These are phyloP conservation scores for Apis dorsata DNA, from an alignment of 1,140 invertebrate species.

Conservation along the genomic window DNA sequence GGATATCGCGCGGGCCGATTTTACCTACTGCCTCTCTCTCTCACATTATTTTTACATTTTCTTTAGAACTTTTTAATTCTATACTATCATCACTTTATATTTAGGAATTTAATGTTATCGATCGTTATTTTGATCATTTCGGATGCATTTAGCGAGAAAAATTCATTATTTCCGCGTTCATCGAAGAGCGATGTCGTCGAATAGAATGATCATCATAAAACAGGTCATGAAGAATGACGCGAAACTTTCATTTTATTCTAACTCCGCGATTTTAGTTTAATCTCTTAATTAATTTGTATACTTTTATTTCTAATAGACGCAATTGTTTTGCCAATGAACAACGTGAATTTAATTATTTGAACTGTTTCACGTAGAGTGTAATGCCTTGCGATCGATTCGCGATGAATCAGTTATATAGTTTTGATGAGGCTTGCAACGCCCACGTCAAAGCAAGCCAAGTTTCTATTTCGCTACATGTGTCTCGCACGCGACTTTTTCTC, in stretches of 20 bases:
- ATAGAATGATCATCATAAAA: conserved; percentile 16
- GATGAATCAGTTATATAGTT: conserved; percentile 40
- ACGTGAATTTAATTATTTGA: conserved; percentile 35
- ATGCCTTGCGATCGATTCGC: conserved; percentile 15
- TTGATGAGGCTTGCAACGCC: conserved; percentile 24
- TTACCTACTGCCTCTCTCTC: conserved; percentile 33
- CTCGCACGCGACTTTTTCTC: conserved; percentile 43
- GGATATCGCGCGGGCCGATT: conserved; percentile 67
- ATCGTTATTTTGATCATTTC: conserved; percentile 9
- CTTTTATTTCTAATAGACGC: no score
- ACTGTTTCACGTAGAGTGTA: neutral
- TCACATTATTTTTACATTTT: conserved; percentile 10
- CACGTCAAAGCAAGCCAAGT: conserved; percentile 52
- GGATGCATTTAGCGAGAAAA: conserved; percentile 3
- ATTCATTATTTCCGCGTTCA: conserved; percentile 35
- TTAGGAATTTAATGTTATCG: conserved; percentile 32
- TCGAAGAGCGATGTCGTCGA: neutral
- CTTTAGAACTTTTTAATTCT: neutral
- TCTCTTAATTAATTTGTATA: neutral
- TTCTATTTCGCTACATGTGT: conserved; percentile 62
- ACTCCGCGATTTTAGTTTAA: neutral
- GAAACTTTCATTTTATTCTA: conserved; percentile 27
- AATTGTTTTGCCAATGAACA: neutral
- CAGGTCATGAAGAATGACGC: neutral
- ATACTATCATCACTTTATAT: conserved; percentile 11